phyloP scores from a whole-genome alignment of 2,797 vertebrate genomes.

The Garrulus glandarius region DNA sequence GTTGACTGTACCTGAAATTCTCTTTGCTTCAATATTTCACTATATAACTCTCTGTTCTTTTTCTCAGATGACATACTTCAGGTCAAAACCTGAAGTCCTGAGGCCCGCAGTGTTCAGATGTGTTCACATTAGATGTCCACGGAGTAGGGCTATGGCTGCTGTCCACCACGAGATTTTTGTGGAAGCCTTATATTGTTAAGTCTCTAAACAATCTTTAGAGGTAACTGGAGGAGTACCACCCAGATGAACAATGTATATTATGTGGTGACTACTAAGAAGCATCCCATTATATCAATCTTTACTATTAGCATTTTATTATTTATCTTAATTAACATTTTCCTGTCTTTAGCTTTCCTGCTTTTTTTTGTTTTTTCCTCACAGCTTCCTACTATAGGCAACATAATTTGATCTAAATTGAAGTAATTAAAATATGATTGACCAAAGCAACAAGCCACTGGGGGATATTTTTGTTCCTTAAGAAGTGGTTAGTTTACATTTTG shows the following conservation, averaged over 20 bases:
- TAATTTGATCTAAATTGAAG: not conserved
- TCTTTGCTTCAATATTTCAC: not conserved
- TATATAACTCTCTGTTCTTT: not conserved
- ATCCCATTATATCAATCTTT: not conserved
- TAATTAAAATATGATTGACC: not conserved
- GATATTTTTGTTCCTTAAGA: not conserved
- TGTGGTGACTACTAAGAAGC: not conserved
- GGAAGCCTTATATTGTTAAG: not conserved
- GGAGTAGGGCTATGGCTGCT: not conserved
- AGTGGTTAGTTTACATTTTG: not conserved
- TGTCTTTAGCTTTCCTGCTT: not conserved
- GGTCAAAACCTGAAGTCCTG: not conserved
- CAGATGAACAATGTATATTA: rapidly evolving
- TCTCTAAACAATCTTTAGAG: not conserved
- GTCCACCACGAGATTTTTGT: not conserved
- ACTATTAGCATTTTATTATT: not conserved
- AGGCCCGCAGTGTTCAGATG: not conserved
- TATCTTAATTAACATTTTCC: not conserved
- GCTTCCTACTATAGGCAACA: not conserved
- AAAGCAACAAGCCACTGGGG: not conserved
- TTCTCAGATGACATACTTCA: not conserved
- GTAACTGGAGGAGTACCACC: not conserved
- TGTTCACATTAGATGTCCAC: not conserved
- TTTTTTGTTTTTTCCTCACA: not conserved
- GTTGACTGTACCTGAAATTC: not conserved